phyloP scores from a whole-genome alignment of 2,113 vertebrate genomes.

The Podiceps cristatus region DNA sequence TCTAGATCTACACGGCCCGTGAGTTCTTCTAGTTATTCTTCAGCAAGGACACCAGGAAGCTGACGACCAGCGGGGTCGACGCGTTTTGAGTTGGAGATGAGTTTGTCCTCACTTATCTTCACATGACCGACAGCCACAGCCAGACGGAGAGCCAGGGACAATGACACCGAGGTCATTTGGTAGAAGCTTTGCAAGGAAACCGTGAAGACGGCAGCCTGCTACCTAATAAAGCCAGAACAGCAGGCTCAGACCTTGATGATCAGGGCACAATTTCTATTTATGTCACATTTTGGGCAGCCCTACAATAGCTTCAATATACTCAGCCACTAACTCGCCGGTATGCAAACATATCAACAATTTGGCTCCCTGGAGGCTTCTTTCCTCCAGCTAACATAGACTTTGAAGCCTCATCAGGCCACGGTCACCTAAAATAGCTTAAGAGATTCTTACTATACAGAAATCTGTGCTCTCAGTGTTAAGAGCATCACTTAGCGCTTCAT shows the following conservation, averaged over 20 bases:
- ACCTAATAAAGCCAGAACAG: conserved; percentile 62
- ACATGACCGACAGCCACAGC: conserved; percentile 84
- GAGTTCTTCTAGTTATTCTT: conserved; percentile 91
- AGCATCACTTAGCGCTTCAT: background rate
- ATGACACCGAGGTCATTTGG: background rate
- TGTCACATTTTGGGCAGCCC: conserved; percentile 31
- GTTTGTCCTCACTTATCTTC: conserved; percentile 88
- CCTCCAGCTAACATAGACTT: background rate
- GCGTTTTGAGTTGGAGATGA: conserved; percentile 73
- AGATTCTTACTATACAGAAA: background rate
- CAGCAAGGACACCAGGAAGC: conserved; percentile 87
- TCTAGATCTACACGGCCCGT: conserved; percentile 83
- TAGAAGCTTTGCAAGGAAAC: background rate
- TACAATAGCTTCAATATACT: background rate
- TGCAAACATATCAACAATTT: conserved; percentile 32
- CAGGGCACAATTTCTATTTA: conserved; percentile 51
- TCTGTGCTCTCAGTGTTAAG: background rate
- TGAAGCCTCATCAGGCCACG: conserved; percentile 7
- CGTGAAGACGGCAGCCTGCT: background rate
- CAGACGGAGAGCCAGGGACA: conserved; percentile 79
- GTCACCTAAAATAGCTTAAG: conserved; percentile 34
- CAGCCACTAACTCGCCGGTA: background rate
- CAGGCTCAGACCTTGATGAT: conserved; percentile 35
- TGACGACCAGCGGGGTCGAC: conserved; percentile 70
- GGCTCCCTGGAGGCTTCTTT: conserved; percentile 4